Conservation (phyloP, 2,113 vertebrate genomes). For the Serinus canaria region DNA sequence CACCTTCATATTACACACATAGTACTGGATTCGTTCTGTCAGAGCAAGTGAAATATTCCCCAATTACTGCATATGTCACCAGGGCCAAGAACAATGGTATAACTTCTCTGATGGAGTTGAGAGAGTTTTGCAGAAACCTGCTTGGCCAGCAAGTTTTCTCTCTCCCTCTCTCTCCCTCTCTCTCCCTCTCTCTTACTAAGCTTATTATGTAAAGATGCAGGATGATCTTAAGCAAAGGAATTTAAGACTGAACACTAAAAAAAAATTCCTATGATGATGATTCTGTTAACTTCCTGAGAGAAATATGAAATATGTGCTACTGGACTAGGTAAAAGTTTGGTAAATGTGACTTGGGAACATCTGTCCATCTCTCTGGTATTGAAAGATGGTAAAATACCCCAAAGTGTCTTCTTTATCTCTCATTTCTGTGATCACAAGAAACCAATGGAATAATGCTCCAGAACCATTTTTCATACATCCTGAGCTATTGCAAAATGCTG, state of each 20-base stretch:
- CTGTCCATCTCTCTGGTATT: not conserved
- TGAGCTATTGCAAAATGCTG: not conserved
- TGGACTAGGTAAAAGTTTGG: not conserved
- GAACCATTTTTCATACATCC: not conserved
- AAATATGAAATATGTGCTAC: not conserved
- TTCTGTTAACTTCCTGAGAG: not conserved
- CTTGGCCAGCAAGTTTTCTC: not conserved
- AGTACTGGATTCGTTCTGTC: not conserved
- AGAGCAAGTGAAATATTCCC: not conserved
- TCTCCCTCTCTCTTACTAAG: not conserved
- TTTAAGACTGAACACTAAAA: not conserved
- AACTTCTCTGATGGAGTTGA: not conserved
- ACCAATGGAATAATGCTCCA: not conserved
- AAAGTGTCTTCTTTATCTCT: not conserved
- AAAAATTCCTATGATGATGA: not conserved
- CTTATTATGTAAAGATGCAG: not conserved
- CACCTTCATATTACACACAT: not conserved
- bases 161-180: not conserved
- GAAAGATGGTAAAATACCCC: not conserved
- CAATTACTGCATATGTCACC: constrained; percentile 1
- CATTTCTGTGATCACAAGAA: not conserved
- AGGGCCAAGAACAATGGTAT: not conserved
- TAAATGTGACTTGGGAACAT: not conserved
- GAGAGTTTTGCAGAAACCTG: not conserved
- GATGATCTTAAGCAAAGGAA: not conserved